A percentile compares a stretch with the other conserved stretches of the same genome.
These are phyloP conservation scores for Eulemur rubriventer DNA, from an alignment of 2,797 vertebrate species.

Conservation along the genomic window DNA sequence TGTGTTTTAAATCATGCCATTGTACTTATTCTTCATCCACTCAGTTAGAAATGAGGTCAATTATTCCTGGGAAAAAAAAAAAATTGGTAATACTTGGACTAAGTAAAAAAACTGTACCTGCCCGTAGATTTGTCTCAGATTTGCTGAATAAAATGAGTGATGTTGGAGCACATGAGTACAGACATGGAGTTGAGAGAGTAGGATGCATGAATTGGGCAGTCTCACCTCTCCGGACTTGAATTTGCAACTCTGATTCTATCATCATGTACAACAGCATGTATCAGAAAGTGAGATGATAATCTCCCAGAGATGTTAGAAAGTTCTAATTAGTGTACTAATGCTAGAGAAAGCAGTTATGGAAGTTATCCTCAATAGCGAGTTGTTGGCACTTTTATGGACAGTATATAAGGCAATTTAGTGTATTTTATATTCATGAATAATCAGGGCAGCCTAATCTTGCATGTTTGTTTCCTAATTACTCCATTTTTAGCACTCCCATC, in stretches of 20 bases:
- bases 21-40: background rate
- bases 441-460: slow-evolving; percentile 49
- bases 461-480: slow-evolving; percentile 61
- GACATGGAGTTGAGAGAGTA: background rate
- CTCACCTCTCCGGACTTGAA: background rate
- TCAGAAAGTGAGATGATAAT: slow-evolving; percentile 24
- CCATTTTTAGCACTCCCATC: slow-evolving; percentile 58
- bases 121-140: background rate
- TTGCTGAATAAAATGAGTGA: slow-evolving; percentile 17
- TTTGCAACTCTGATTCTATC: background rate
- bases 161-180: background rate
- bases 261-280: background rate
- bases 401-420: slow-evolving; percentile 27
- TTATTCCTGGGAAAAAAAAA: background rate
- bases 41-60: slow-evolving; percentile 35
- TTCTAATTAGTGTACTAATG: slow-evolving; percentile 13
- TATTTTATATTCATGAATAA: slow-evolving; percentile 59
- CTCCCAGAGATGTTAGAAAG: slow-evolving; percentile 15
- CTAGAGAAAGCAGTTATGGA: slow-evolving; percentile 28
- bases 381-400: background rate
- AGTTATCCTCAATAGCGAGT: slow-evolving; percentile 21
- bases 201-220: background rate
- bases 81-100: background rate
- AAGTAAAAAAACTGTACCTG: background rate
- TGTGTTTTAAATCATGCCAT: background rate